Percentiles rank a stretch among this genome's conserved stretches.
phyloP scores from a whole-genome alignment of 1,140 invertebrate species.

The Xylocopa sonorina region DNA sequence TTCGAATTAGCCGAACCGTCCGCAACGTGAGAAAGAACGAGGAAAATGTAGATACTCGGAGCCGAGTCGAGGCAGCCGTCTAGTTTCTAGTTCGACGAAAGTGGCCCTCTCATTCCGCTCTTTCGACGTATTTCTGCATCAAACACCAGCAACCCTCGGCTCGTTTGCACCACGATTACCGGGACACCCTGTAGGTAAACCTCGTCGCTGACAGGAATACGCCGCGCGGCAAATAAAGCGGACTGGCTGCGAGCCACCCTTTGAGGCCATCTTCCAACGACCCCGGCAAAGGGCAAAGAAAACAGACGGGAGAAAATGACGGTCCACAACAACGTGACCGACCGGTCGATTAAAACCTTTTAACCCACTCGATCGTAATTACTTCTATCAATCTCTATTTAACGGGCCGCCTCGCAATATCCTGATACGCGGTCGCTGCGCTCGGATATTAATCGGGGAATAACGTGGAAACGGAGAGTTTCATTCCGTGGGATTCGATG shows the following conservation, averaged over 20 bases:
- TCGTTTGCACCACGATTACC: no score
- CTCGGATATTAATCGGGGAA: neutral
- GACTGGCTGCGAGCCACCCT: neutral
- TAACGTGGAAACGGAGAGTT: no score
- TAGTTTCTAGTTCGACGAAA: no score
- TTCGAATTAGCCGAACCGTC: neutral
- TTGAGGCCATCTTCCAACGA: slow-evolving; percentile 1
- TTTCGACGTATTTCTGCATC: no score
- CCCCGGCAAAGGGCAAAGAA: neutral
- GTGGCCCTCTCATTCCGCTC: no score
- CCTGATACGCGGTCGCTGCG: neutral
- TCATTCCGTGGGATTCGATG: no score
- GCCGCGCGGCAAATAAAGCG: slow-evolving; percentile 25
- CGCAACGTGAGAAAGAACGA: no score
- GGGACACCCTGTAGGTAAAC: neutral
- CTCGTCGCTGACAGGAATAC: slow-evolving; percentile 2
- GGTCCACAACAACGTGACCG: slow-evolving; percentile 12
- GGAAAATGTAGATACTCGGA: no score
- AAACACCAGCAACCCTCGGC: no score
- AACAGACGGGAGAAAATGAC: slow-evolving; percentile 12
- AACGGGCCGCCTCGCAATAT: neutral
- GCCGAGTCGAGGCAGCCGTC: no score
- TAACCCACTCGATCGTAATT: slow-evolving; percentile 14
- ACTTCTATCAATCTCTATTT: slow-evolving; percentile 17
- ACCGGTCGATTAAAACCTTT: slow-evolving; percentile 37